Evolutionary conservation across 1,140 invertebrate species (phyloP), one percentile per base, ranked within the genome.

Genomic region (Pollicipes pollicipes): DNA sequence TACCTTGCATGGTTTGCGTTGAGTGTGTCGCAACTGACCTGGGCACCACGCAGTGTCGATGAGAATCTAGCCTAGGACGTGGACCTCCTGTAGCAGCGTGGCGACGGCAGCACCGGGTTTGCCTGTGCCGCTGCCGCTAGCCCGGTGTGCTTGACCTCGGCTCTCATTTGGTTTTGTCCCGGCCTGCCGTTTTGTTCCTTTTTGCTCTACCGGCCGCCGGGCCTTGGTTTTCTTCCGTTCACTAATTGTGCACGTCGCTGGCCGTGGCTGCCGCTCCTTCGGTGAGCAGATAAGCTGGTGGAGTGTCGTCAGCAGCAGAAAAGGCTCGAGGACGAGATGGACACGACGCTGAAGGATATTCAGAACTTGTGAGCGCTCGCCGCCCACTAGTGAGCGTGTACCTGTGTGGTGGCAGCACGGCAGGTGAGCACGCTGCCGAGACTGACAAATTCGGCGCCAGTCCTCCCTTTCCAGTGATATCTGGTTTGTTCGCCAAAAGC

Each of bases 311-410:
- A 93, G 84, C 93, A 94, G 86, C 95, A 93, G 85, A 95, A 94
- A 87, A 83, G 91, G 81, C 88, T 98, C 77, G 90, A 95, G 82
- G 91, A 95, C 81, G 97, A 99, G 83, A 97, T 99, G 91, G 96
- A 99, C 83, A 88, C 91, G 78, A 98, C 95, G 78, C 88, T 98
- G 83, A 93, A 97, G 86, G 95, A 98, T 85, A 95, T 98, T 84
- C 94, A 97, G 85, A 97, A 96, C 83, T 96, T 97, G 92, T 97
- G 93, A 88, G 86, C 79, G 68, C n/a, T n/a, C 68, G 32, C 67
- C 24, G 45, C 45, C 35, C 24, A 58, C 13, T 21, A 58, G 45
- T 58, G 45, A 58, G 45, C 45, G 45, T 58, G 45, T 10, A 21
- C 8, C 45, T 21, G 4, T 24, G 45, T 58, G 45, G 45, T 58